Conservation (phyloP, 1,140 invertebrate genomes). For the Riptortus pedestris region DNA sequence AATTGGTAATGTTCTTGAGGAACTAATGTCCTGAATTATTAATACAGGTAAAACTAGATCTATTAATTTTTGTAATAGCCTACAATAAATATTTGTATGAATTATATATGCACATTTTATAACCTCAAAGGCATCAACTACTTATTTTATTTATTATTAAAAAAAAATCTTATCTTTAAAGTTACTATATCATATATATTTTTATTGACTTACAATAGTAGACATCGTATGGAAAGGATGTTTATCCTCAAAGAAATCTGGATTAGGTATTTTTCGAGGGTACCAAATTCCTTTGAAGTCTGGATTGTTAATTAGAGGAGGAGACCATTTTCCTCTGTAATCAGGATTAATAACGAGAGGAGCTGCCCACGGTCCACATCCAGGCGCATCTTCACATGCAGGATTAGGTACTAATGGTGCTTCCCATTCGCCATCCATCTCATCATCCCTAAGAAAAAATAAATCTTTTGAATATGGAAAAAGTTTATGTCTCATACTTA, state of each 20-base stretch:
- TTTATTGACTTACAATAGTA: slow-evolving; percentile 60
- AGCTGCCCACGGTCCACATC: slow-evolving; percentile 85
- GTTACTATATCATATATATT: too few species aligned
- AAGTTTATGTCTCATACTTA: not conserved
- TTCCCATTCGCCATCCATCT: slow-evolving; percentile 99
- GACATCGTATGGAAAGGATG: slow-evolving; percentile 78
- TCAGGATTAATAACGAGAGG: slow-evolving; percentile 80
- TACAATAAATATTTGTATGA: too few species aligned
- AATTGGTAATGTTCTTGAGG: too few species aligned
- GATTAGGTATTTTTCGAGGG: slow-evolving; percentile 77
- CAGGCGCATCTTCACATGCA: slow-evolving; percentile 66
- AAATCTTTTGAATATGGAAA: too few species aligned
- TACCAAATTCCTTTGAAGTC: slow-evolving; percentile 91
- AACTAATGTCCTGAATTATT: too few species aligned
- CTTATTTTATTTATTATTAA: too few species aligned
- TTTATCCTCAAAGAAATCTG: slow-evolving; percentile 85
- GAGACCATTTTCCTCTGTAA: slow-evolving; percentile 86
- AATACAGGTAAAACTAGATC: too few species aligned
- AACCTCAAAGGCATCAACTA: too few species aligned
- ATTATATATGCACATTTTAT: too few species aligned
- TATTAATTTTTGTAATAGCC: too few species aligned
- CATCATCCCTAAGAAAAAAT: slow-evolving; percentile 59
- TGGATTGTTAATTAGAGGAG: slow-evolving; percentile 85
- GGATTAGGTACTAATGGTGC: slow-evolving; percentile 87
- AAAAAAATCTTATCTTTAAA: too few species aligned